phyloP scores from a whole-genome alignment of 2,888 invertebrate species.

The Carterocephalus palaemon region DNA sequence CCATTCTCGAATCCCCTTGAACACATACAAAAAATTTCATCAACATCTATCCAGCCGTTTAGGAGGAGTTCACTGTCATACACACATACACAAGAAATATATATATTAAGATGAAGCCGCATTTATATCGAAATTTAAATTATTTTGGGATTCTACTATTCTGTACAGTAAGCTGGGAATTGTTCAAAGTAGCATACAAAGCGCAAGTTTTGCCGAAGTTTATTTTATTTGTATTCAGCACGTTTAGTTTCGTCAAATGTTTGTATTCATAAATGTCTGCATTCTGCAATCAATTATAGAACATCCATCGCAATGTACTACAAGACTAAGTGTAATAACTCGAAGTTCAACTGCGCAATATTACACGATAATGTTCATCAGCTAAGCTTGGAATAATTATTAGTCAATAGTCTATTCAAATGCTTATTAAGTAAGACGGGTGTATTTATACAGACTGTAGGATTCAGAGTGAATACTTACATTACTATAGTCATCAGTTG shows the following conservation, averaged over 20 bases:
- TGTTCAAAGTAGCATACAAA: conserved; percentile 14
- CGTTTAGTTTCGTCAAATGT: conserved; percentile 11
- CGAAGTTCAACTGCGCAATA: conserved; percentile 30
- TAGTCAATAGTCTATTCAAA: conserved; percentile 4
- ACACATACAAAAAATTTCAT: no score
- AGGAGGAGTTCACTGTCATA: no score
- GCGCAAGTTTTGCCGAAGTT: conserved; percentile 18
- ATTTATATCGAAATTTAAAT: no score
- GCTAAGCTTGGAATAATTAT: conserved; percentile 13
- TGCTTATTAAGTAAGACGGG: not conserved
- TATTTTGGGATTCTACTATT: conserved; percentile 1
- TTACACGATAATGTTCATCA: no score
- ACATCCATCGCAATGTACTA: conserved; percentile 40
- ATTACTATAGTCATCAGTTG: no score
- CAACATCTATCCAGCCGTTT: no score
- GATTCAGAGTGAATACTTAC: no score
- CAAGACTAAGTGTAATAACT: conserved; percentile 31
- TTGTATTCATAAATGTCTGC: conserved; percentile 35
- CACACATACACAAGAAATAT: no score
- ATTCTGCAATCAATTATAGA: conserved; percentile 47
- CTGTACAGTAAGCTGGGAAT: conserved; percentile 8
- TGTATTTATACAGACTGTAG: not conserved
- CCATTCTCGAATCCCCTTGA: no score
- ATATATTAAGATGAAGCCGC: no score
- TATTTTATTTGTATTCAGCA: conserved; percentile 25